Evolutionary conservation across 2,888 invertebrate genomes (phyloP).

Genomic region (Crocallis elinguaria): DNA sequence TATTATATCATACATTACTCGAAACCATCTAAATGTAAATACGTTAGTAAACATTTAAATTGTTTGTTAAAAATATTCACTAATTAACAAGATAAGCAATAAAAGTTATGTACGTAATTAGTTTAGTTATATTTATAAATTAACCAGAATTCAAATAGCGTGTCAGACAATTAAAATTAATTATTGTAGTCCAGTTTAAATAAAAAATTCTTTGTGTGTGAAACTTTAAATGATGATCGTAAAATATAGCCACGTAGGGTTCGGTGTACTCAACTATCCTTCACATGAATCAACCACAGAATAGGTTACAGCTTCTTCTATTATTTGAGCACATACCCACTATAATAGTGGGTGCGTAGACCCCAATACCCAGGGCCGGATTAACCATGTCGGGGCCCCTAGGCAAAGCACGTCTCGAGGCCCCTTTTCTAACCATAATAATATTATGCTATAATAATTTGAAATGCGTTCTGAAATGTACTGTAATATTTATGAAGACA

Average conservation of each 20-base stretch:
- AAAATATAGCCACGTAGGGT: background rate
- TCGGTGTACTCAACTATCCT: conserved; percentile 6
- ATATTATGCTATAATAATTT: no score
- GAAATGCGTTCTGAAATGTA: no score
- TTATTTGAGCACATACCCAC: conserved; percentile 36
- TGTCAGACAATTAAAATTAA: conserved; percentile 59
- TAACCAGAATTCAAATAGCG: conserved; percentile 49
- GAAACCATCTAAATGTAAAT: conserved; percentile 43
- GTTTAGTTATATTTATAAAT: conserved; percentile 54
- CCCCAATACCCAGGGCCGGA: conserved; percentile 21
- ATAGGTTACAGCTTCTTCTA: conserved; percentile 10
- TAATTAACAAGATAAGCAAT: conserved; percentile 58
- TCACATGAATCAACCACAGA: background rate
- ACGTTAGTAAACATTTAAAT: conserved; percentile 47
- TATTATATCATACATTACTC: conserved; percentile 2
- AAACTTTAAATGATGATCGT: conserved; percentile 34
- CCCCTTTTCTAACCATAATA: no score
- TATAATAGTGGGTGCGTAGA: conserved; percentile 35
- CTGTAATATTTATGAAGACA: no score
- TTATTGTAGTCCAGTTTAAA: conserved; percentile 42
- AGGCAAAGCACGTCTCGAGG: no score
- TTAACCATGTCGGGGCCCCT: no score
- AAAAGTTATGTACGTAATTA: conserved; percentile 59
- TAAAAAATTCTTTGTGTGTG: conserved; percentile 27
- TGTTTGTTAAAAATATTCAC: conserved; percentile 53